Evolutionary conservation across 30 jellyfish, hydroid and myxozoan genomes (phyloP).

Genomic region (Rhopilema esculentum): DNA sequence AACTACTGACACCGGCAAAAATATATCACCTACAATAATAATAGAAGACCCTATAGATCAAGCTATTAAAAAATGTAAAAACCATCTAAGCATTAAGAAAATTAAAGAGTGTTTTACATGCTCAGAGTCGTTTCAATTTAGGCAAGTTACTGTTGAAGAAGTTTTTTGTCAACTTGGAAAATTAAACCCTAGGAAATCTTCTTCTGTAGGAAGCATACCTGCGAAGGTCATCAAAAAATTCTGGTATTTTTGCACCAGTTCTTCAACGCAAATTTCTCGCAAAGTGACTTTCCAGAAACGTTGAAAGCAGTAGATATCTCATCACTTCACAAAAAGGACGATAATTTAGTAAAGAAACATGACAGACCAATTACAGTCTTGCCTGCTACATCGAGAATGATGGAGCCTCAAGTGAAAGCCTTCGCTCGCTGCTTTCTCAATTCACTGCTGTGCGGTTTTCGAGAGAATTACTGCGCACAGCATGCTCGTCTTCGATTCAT

Average conservation of each 20-base stretch:
- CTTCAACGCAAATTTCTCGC: neutral
- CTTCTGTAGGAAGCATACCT: conserved; percentile 33
- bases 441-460: conserved; percentile 18
- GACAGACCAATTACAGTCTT: neutral
- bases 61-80: neutral
- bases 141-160: conserved; percentile 34
- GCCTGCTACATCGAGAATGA: conserved; percentile 7
- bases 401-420: conserved; percentile 1
- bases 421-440: conserved; percentile 4
- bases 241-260: conserved; percentile 3
- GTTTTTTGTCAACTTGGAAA: conserved; percentile 19
- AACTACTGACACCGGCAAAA: neutral
- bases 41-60: conserved; percentile 9
- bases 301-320: conserved; percentile 54
- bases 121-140: conserved; percentile 34
- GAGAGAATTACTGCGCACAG: conserved; percentile 42
- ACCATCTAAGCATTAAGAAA: neutral
- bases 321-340: conserved; percentile 60
- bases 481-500: conserved; percentile 33
- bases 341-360: neutral
- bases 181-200: conserved; percentile 10
- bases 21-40: conserved; percentile 7
- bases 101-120: conserved; percentile 32
- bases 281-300: conserved; percentile 19
- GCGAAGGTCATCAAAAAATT: too few species aligned